Base-by-base conservation (phyloP, 1,140 invertebrate species). In the Drosophila trapezifrons region DNA sequence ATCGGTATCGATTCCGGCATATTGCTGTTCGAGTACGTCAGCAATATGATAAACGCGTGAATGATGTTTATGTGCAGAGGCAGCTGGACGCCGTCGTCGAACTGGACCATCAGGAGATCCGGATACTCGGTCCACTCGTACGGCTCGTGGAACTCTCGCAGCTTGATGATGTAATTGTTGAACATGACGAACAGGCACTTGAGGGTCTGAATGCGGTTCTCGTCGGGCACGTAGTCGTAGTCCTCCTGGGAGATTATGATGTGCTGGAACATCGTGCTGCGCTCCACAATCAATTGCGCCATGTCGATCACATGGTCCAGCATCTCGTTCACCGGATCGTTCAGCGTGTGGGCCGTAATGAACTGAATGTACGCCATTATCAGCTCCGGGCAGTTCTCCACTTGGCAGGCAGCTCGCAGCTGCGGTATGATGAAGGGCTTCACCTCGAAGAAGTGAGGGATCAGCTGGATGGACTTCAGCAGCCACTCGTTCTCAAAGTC, bases 31-130 rank as follows among this genome's bases (percentile, higher is more conserved):
- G 81, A 87, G 38, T 92, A 90, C 2, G 97, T 98, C 1, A 99
- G 92, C 1, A 99, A 92, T 79, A 99, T 98, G n/a, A 99, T 96
- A 92, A 98, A 97, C 2, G 98, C 97, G 90, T 99, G 98, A 32
- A 99, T 97, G 0, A 98, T 95, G 6, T 98, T 92, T 64, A 98
- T 96, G 87, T 98, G 96, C 92, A 99, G 94, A 0, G 96, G 96
- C 42, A 96, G 96, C 76, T 96, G 95, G 58, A 97, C 95, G 0
- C 97, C 97, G 43, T 94, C 94, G n/a, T 94, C 93, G 96, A 98
- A 99, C 74, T 97, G 95, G 5, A 99, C 94, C 20, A 96, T 91
- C 22, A 96, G 93, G 58, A 95, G 93, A 78, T 96, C 95, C 59
- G 96, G 95, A 70, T 94, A 95, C 59, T 96, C 95, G 7, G 94